A percentile compares a stretch with the other conserved stretches of the same genome.
Conservation (phyloP, 2,797 vertebrate species). For the Ctenochaetus hawaiiensis region DNA sequence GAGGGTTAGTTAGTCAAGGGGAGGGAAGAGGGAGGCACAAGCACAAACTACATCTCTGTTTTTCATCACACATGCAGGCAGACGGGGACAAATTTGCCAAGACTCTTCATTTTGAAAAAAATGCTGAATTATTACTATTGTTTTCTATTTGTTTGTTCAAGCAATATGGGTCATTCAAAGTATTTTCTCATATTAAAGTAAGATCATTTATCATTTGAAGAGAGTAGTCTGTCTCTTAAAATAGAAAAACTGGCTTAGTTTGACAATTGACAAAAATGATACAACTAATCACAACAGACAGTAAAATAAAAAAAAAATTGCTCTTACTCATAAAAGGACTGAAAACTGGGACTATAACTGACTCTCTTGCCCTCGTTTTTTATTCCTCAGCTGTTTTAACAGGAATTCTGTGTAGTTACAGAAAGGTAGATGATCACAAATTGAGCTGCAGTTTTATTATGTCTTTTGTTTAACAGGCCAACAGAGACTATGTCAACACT, state of each 20-base stretch:
- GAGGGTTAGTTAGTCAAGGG: constrained; percentile 79
- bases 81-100: too few species aligned
- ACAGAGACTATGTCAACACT: neutral
- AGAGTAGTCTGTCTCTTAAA: constrained; percentile 4
- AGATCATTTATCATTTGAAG: neutral
- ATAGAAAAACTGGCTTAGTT: constrained; percentile 67
- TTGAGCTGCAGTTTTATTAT: neutral
- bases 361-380: neutral
- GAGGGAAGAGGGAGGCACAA: constrained; percentile 53
- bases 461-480: neutral
- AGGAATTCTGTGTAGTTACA: neutral
- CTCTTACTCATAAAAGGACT: constrained; percentile 68
- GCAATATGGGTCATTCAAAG: neutral
- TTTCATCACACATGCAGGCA: neutral
- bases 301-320: constrained; percentile 15
- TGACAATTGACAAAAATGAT: constrained; percentile 46
- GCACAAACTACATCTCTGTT: constrained; percentile 61
- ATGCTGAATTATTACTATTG: neutral
- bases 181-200: neutral
- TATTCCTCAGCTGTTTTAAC: neutral
- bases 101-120: neutral
- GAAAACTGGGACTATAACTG: neutral
- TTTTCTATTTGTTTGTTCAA: neutral
- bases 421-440: neutral
- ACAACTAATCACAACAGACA: constrained; percentile 22